These are phyloP conservation scores for Peucedramus taeniatus DNA, from an alignment of 2,113 vertebrate species.

Conservation along the genomic window DNA sequence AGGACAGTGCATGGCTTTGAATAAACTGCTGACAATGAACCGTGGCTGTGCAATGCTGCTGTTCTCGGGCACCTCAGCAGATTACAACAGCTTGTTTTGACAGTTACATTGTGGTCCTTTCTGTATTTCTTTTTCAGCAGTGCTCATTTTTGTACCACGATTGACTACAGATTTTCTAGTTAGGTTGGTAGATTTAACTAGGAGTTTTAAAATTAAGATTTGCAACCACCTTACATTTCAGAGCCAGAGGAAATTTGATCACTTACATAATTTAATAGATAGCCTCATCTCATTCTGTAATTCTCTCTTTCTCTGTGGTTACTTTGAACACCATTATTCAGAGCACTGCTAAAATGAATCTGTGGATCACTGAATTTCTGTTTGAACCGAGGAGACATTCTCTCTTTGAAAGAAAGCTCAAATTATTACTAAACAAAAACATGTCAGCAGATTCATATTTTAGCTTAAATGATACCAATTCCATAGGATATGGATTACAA, in stretches of 20 bases:
- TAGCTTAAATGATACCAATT: not conserved
- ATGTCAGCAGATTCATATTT: not conserved
- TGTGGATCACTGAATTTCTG: not conserved
- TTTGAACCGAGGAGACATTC: not conserved
- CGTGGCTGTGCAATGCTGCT: not conserved
- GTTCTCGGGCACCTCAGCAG: not conserved
- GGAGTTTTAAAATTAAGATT: not conserved
- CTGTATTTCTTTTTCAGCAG: not conserved
- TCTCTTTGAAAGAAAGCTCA: not conserved
- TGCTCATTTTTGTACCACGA: not conserved
- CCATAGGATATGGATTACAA: not conserved
- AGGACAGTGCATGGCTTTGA: not conserved
- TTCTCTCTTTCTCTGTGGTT: not conserved
- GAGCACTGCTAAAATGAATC: not conserved
- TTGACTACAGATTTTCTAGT: not conserved
- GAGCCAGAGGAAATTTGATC: not conserved
- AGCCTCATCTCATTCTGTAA: not conserved
- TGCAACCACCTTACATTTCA: not conserved
- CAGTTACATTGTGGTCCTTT: not conserved
- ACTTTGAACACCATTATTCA: not conserved
- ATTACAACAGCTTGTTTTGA: not conserved
- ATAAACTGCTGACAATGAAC: not conserved
- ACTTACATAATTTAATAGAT: not conserved
- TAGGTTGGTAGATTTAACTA: not conserved
- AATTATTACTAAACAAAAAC: not conserved